These are phyloP conservation scores for Gasterosteus aculeatus DNA, from an alignment of 2,113 vertebrate genomes.

Conservation along the genomic window DNA sequence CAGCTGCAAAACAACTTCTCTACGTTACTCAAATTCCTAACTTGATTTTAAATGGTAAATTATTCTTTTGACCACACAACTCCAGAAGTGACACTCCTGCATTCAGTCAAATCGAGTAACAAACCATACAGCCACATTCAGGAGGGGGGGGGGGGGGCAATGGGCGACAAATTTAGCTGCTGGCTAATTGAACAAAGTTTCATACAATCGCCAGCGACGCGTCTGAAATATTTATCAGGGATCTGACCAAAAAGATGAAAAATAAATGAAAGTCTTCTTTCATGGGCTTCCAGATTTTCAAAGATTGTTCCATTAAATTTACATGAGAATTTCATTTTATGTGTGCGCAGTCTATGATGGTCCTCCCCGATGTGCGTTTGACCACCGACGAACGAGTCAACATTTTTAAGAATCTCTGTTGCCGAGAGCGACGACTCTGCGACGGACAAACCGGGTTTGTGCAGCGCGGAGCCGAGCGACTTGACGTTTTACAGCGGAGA, in stretches of 20 bases:
- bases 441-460: background rate
- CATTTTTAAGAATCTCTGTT: slow-evolving; percentile 21
- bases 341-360: slow-evolving; percentile 75
- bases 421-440: background rate
- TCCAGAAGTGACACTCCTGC: slow-evolving; percentile 33
- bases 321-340: slow-evolving; percentile 80
- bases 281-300: slow-evolving; percentile 83
- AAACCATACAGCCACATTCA: slow-evolving; percentile 61
- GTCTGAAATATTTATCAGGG: slow-evolving; percentile 83
- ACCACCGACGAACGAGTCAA: slow-evolving; percentile 19
- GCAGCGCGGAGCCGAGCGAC: background rate
- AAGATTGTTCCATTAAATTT: slow-evolving; percentile 83
- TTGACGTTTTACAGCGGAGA: background rate
- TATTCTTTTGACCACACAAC: slow-evolving; percentile 23
- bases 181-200: slow-evolving; percentile 84
- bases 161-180: slow-evolving; percentile 67
- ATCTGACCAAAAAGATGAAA: slow-evolving; percentile 86
- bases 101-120: slow-evolving; percentile 45
- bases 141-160: slow-evolving; percentile 48
- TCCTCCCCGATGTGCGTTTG: slow-evolving; percentile 34
- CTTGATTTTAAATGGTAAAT: background rate
- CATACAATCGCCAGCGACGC: slow-evolving; percentile 75
- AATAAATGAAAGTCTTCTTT: slow-evolving; percentile 83
- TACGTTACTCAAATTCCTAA: background rate
- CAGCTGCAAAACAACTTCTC: background rate